phyloP scores from a whole-genome alignment of 1,140 invertebrate species.

The Papilio polytes region DNA sequence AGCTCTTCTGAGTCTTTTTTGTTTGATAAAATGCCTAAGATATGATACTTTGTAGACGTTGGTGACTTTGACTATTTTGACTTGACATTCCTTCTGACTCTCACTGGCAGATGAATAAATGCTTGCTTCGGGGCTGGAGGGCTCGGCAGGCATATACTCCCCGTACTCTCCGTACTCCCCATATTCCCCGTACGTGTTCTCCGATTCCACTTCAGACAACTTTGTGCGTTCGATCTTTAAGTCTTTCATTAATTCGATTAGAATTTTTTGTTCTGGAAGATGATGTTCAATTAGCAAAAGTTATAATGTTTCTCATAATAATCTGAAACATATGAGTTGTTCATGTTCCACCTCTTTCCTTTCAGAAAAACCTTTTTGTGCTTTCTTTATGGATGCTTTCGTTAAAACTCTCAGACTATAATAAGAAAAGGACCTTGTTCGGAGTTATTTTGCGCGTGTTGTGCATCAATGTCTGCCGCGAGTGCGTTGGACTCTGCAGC shows the following conservation, averaged over 20 bases:
- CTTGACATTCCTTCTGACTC: slow-evolving; percentile 61
- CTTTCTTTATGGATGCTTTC: too few relatives aligned
- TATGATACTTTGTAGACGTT: slow-evolving; percentile 77
- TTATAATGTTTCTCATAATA: too few relatives aligned
- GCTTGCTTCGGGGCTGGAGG: slow-evolving; percentile 51
- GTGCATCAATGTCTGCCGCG: slow-evolving; percentile 42
- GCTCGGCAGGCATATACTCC: slow-evolving; percentile 44
- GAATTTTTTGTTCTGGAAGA: slow-evolving; percentile 59
- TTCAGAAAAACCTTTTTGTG: too few relatives aligned
- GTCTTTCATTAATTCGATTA: slow-evolving; percentile 54
- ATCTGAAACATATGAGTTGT: too few relatives aligned
- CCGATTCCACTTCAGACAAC: slow-evolving; percentile 41
- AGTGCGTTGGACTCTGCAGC: slow-evolving; percentile 44
- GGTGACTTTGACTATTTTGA: slow-evolving; percentile 76
- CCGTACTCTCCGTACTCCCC: slow-evolving; percentile 47
- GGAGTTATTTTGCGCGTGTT: slow-evolving; percentile 44
- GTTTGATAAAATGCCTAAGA: slow-evolving; percentile 75
- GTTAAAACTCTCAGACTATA: background rate
- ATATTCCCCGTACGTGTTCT: slow-evolving; percentile 32
- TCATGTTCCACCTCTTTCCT: too few relatives aligned
- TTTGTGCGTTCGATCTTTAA: slow-evolving; percentile 56
- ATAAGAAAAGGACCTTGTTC: slow-evolving; percentile 55
- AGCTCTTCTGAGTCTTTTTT: slow-evolving; percentile 66
- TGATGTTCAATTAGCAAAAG: too few relatives aligned
- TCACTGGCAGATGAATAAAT: slow-evolving; percentile 61